phyloP scores from a whole-genome alignment of 2,113 vertebrate species.

The Rostratula benghalensis region DNA sequence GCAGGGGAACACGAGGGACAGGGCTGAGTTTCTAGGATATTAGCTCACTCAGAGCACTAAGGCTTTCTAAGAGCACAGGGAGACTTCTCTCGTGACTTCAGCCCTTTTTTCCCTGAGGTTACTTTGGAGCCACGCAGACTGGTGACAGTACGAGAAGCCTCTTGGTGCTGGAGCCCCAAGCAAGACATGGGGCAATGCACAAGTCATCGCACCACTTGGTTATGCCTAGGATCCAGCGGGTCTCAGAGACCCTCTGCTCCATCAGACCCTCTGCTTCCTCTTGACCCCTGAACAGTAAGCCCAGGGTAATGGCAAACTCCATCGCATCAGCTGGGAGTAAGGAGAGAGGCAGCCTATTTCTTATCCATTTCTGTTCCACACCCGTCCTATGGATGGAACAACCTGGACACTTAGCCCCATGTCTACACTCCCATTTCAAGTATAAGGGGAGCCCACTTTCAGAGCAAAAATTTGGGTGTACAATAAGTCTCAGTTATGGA shows the following conservation, averaged over 20 bases:
- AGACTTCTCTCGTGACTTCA: not conserved
- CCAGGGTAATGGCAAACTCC: not conserved
- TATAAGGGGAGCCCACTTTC: not conserved
- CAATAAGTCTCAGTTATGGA: not conserved
- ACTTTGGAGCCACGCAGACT: not conserved
- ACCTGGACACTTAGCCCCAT: too few relatives aligned
- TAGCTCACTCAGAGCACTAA: rapidly evolving
- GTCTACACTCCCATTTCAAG: not conserved
- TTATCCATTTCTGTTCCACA: not conserved
- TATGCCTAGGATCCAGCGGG: not conserved
- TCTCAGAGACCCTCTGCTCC: not conserved
- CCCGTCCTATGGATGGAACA: not conserved
- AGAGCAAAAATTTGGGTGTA: not conserved
- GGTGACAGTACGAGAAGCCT: rapidly evolving
- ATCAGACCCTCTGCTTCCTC: not conserved
- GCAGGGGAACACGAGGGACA: not conserved
- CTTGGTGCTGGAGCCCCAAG: not conserved
- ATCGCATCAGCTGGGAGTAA: not conserved
- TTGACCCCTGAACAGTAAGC: too few relatives aligned
- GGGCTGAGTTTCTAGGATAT: not conserved
- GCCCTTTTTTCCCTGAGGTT: not conserved
- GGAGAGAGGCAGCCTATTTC: not conserved
- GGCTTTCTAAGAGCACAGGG: not conserved
- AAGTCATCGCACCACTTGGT: too few relatives aligned
- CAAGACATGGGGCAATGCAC: rapidly evolving